Evolutionary conservation across 2,113 vertebrate species (phyloP).

Genomic region (Redunca redunca): DNA sequence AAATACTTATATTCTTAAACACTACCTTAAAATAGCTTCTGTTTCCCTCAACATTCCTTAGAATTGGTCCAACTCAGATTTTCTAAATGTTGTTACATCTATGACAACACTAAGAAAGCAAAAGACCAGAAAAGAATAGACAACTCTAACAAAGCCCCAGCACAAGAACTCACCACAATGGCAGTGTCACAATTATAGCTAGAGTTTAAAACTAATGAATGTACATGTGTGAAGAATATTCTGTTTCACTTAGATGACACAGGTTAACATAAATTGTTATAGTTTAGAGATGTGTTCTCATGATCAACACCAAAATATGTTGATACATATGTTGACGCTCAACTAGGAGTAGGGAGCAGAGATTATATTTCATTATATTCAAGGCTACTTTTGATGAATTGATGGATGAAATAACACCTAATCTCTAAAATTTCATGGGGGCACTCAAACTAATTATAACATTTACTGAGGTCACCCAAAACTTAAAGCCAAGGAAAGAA

Average conservation of each 20-base stretch:
- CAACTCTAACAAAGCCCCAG: background rate
- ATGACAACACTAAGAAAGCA: background rate
- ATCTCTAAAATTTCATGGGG: slow-evolving; percentile 13
- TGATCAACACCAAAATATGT: background rate
- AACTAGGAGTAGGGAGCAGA: background rate
- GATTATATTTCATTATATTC: background rate
- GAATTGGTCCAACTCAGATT: background rate
- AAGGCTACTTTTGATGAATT: slow-evolving; percentile 35
- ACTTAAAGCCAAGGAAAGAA: background rate
- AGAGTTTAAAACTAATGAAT: background rate
- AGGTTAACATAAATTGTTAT: background rate
- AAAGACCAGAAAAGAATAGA: background rate
- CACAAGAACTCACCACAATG: background rate
- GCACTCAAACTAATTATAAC: background rate
- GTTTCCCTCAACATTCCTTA: slow-evolving; percentile 8
- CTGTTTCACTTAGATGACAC: background rate
- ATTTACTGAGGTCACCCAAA: background rate
- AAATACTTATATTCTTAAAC: background rate
- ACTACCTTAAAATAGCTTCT: slow-evolving; percentile 21
- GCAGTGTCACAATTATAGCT: background rate
- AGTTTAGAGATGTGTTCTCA: background rate
- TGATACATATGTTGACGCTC: background rate
- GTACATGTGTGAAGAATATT: background rate
- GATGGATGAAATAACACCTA: background rate
- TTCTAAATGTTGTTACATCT: background rate